These are phyloP conservation scores for Chromis chromis DNA, from an alignment of 2,797 vertebrate genomes.

Conservation along the genomic window DNA sequence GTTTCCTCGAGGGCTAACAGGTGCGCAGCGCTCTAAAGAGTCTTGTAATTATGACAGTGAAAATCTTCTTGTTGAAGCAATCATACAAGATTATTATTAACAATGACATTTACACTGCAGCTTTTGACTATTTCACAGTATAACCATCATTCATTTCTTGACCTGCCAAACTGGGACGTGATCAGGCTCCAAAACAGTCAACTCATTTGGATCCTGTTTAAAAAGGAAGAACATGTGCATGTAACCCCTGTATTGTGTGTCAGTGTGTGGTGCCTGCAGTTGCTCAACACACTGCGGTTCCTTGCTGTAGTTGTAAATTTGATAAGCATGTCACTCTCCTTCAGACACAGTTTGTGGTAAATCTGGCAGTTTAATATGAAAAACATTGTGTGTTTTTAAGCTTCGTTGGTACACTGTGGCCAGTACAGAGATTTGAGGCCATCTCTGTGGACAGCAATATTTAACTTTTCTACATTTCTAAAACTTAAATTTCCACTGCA, in stretches of 20 bases:
- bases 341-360: slow-evolving; percentile 76
- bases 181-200: slow-evolving; percentile 2
- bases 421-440: slow-evolving; percentile 14
- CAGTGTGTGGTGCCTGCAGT: slow-evolving; percentile 36
- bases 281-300: slow-evolving; percentile 67
- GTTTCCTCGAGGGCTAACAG: not conserved
- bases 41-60: not conserved
- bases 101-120: not conserved
- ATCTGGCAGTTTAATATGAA: slow-evolving; percentile 80
- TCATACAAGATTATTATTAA: not conserved
- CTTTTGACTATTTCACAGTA: too few relatives aligned
- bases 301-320: slow-evolving; percentile 70
- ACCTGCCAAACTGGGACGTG: not conserved
- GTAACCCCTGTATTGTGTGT: slow-evolving; percentile 24
- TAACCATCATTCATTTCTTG: not conserved
- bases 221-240: slow-evolving; percentile 3
- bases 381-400: slow-evolving; percentile 30
- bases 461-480: not conserved
- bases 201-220: not conserved
- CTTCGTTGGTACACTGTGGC: not conserved
- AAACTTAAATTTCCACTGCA: not conserved
- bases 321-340: slow-evolving; percentile 75
- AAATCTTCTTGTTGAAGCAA: slow-evolving; percentile 17
- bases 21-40: not conserved
- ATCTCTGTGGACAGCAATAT: slow-evolving; percentile 1